A percentile compares a stretch with the other conserved stretches of the same genome.
phyloP scores from a whole-genome alignment of 2,797 vertebrate genomes.

The Eidolon dupreanum region DNA sequence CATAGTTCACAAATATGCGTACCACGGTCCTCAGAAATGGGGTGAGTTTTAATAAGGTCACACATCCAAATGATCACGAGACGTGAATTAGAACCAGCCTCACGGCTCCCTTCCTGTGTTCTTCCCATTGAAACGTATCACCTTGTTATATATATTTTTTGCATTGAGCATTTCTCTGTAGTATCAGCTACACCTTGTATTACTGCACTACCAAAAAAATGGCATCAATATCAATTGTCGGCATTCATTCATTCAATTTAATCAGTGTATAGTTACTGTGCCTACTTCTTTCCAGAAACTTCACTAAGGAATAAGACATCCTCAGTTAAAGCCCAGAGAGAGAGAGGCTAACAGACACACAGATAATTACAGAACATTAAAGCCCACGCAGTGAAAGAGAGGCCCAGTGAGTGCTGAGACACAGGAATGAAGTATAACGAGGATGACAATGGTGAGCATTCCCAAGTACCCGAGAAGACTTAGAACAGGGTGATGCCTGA shows the following conservation, averaged over 20 bases:
- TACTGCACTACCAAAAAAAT: neutral
- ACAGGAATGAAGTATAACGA: neutral
- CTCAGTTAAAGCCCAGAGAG: neutral
- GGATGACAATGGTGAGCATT: neutral
- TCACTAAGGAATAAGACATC: neutral
- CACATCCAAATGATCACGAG: neutral
- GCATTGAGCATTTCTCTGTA: neutral
- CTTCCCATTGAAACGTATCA: neutral
- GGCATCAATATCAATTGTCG: neutral
- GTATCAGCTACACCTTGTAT: neutral
- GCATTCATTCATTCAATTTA: neutral
- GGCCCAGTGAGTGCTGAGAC: neutral
- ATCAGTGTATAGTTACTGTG: neutral
- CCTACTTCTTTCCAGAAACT: neutral
- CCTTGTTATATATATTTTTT: neutral
- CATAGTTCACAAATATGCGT: neutral
- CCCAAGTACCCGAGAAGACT: neutral
- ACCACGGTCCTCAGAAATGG: neutral
- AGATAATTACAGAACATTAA: neutral
- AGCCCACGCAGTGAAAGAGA: no score
- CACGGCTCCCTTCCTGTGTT: neutral
- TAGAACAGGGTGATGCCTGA: neutral
- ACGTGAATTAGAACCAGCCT: neutral
- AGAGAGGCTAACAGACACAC: neutral
- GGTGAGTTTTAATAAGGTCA: neutral